Evolutionary conservation across 2,888 invertebrate genomes (phyloP), one percentile per base, ranked within the genome.

Genomic region (Tuta absoluta): DNA sequence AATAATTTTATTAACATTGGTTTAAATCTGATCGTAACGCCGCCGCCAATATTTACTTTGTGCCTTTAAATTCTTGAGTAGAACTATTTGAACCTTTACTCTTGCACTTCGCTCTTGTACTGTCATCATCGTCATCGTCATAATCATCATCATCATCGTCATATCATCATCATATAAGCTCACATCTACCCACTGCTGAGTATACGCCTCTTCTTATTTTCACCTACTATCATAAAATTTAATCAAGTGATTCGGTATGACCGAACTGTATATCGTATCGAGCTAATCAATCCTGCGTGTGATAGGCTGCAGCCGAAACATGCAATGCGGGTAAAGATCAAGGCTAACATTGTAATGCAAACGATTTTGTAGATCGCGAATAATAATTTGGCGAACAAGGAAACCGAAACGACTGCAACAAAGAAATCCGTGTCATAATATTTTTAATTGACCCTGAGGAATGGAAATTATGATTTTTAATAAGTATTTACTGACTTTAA

Each of bases 251-350:
- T 17, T 4, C 3, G 3, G 17, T 45, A 14, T n/a, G 14, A 45
- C 45, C 14, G n/a, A 45, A 10, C 33, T 33, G 45, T 17, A 4
- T 45, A 17, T n/a, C 85, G 84, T 84, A 81, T 85, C 82, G 1
- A 23, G 1, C 56, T 23, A 17, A 45, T 11, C 74, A 11, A 24
- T 1, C 23, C 24, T 51, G 78, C 74, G 76, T 75, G 12, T 75
- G 12, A 56, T 12, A 56, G 33, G 17, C 56, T 56, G 56, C 28
- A n/a, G n/a, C 33, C 33, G 33, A 77, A 76, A 73, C 74, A 41
- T 23, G 37, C 24, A 19, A 33, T 49, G 49, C 48, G 33, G 41
- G 38, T 62, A 51, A 56, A 58, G 56, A 24, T 56, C 33, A 56
- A 33, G 56, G 56, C 24, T 28, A 56, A 28, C 14, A n/a, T 33